phyloP scores from a whole-genome alignment of 2,797 vertebrate genomes.

The Uromys caudimaculatus region DNA sequence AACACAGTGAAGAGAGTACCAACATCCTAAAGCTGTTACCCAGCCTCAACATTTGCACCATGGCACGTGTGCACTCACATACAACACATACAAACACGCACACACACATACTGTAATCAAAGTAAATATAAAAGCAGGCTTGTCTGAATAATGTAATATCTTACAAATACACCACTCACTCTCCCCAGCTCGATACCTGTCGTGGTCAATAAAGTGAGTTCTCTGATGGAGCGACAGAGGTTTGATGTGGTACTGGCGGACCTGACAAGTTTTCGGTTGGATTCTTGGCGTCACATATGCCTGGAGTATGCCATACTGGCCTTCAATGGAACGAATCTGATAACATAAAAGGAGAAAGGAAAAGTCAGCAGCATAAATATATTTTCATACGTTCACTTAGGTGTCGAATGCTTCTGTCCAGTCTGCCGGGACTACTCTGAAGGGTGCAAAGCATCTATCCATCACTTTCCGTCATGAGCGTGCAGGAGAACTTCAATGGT shows the following conservation, averaged over 20 bases:
- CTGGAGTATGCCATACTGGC: constrained; percentile 97
- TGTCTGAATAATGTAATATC: background rate
- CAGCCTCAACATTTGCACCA: no score
- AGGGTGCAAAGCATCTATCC: background rate
- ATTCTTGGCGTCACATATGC: constrained; percentile 97
- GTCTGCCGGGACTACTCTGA: background rate
- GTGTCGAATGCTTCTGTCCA: background rate
- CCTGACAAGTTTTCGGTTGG: constrained; percentile 98
- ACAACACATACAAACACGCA: background rate
- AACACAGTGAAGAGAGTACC: background rate
- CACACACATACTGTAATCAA: background rate
- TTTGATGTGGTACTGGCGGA: constrained; percentile 96
- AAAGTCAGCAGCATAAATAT: constrained; percentile 1
- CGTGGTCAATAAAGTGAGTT: constrained; percentile 92
- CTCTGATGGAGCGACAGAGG: constrained; percentile 98
- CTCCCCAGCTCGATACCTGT: constrained; percentile 91
- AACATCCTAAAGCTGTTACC: background rate
- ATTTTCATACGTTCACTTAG: constrained; percentile 8
- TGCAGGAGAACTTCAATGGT: background rate
- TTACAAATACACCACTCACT: background rate
- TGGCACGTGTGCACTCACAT: background rate
- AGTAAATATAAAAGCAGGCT: background rate
- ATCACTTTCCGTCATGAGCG: background rate
- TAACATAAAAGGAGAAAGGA: background rate
- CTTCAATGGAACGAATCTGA: constrained; percentile 98